phyloP scores from a whole-genome alignment of 1,140 invertebrate species.

The Calephelis nemesis region DNA sequence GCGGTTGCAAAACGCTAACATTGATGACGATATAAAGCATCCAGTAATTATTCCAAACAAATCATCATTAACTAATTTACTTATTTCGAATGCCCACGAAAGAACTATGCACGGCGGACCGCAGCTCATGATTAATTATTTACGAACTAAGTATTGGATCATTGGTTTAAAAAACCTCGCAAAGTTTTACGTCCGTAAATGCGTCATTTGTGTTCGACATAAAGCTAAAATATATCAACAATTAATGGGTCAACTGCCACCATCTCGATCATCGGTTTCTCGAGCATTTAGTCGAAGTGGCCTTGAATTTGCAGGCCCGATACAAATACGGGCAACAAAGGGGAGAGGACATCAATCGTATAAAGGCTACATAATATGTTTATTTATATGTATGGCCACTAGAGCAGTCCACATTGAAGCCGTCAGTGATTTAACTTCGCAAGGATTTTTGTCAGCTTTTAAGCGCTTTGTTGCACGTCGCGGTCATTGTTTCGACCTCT shows the following conservation, averaged over 20 bases:
- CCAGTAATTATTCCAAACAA: slow-evolving; percentile 10
- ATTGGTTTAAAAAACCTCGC: too few relatives aligned
- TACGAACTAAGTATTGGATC: too few relatives aligned
- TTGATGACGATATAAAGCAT: too few relatives aligned
- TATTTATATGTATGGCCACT: slow-evolving; percentile 28
- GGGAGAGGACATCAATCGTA: slow-evolving; percentile 27
- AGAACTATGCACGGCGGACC: too few relatives aligned
- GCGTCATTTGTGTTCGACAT: slow-evolving; percentile 26
- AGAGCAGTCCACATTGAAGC: background rate
- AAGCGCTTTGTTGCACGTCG: too few relatives aligned
- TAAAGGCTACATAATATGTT: background rate
- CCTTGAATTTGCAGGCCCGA: slow-evolving; percentile 30
- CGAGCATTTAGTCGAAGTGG: slow-evolving; percentile 8
- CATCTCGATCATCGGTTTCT: too few relatives aligned
- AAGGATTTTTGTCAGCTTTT: too few relatives aligned
- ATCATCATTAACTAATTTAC: slow-evolving; percentile 23
- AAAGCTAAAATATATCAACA: background rate
- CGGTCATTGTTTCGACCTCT: too few relatives aligned
- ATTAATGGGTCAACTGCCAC: too few relatives aligned
- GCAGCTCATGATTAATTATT: too few relatives aligned
- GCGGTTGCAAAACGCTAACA: too few relatives aligned
- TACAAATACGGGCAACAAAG: slow-evolving; percentile 27
- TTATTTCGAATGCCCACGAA: slow-evolving; percentile 29
- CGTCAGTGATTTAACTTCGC: too few relatives aligned
- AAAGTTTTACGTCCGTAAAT: slow-evolving; percentile 8